Percentiles rank a stretch among this genome's conserved stretches.
These are phyloP conservation scores for Ochropleura leucogaster DNA, from an alignment of 2,888 invertebrate species.

Conservation along the genomic window DNA sequence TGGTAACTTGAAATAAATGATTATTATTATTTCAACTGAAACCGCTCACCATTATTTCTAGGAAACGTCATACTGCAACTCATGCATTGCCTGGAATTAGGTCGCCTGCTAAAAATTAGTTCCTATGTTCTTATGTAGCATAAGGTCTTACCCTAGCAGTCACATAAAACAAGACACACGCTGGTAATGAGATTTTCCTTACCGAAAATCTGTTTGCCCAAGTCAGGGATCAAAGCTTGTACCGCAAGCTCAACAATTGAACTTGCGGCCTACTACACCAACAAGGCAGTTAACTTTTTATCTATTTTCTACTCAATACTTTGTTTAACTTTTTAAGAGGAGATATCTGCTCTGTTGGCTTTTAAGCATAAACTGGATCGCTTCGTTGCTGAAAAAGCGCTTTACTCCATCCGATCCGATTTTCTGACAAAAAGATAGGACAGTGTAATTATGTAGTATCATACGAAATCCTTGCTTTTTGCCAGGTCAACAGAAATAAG, in stretches of 20 bases:
- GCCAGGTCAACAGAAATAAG: no score
- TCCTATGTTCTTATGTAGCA: no score
- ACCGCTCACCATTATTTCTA: neutral
- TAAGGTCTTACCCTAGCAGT: no score
- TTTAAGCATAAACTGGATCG: constrained; percentile 50
- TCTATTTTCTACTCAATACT: neutral
- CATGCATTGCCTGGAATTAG: no score
- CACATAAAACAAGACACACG: neutral
- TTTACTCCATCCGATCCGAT: constrained; percentile 40
- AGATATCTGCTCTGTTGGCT: constrained; percentile 7
- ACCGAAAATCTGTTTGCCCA: neutral
- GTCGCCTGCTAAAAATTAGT: no score
- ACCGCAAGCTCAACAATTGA: neutral
- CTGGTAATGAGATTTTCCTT: neutral
- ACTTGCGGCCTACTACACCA: no score
- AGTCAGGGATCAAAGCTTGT: neutral
- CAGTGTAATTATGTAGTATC: no score
- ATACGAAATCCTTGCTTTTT: no score
- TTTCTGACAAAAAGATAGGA: neutral
- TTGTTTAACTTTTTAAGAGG: neutral
- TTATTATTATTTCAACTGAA: neutral
- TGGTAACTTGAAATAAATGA: no score
- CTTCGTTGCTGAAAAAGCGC: constrained; percentile 14
- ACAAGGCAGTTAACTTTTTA: no score
- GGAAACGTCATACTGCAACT: neutral